Evolutionary conservation across 1,140 invertebrate genomes (phyloP).

Genomic region (Atta texana): DNA sequence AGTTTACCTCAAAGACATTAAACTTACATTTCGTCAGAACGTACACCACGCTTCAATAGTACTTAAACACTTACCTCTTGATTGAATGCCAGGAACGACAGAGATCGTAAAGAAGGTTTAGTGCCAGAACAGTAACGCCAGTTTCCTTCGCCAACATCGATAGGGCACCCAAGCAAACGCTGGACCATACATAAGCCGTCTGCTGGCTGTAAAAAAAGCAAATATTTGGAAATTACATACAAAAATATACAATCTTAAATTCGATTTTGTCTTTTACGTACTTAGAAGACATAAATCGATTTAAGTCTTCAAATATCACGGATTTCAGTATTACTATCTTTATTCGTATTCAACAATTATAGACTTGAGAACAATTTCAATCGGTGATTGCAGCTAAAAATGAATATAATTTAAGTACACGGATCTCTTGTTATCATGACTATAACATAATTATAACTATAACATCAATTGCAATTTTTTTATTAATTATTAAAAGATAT

Average conservation of each 20-base stretch:
- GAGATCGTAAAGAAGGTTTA: conserved; percentile 91
- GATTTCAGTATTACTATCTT: not conserved
- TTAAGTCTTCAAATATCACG: not conserved
- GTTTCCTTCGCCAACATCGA: conserved; percentile 97
- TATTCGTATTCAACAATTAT: not conserved
- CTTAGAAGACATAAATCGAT: not conserved
- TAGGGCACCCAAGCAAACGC: conserved; percentile 89
- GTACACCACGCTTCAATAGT: conserved; percentile 7
- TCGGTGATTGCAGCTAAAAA: not conserved
- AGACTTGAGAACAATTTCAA: not conserved
- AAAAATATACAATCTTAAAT: not conserved
- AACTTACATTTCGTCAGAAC: conserved; percentile 6
- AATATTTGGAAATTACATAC: conserved; percentile 30
- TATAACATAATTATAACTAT: not conserved
- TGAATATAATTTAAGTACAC: not conserved
- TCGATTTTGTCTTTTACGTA: not conserved
- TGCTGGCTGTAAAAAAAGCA: conserved; percentile 80
- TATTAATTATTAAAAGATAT: conserved; percentile 22
- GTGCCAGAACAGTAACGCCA: conserved; percentile 93
- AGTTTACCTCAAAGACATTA: conserved; percentile 38
- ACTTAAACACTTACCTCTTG: conserved; percentile 87
- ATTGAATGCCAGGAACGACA: conserved; percentile 90
- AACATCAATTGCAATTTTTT: conserved; percentile 40
- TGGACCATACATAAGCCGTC: conserved; percentile 88
- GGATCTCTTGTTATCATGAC: not conserved